phyloP scores from a whole-genome alignment of 2,113 vertebrate species.

The Rafetus swinhoei region DNA sequence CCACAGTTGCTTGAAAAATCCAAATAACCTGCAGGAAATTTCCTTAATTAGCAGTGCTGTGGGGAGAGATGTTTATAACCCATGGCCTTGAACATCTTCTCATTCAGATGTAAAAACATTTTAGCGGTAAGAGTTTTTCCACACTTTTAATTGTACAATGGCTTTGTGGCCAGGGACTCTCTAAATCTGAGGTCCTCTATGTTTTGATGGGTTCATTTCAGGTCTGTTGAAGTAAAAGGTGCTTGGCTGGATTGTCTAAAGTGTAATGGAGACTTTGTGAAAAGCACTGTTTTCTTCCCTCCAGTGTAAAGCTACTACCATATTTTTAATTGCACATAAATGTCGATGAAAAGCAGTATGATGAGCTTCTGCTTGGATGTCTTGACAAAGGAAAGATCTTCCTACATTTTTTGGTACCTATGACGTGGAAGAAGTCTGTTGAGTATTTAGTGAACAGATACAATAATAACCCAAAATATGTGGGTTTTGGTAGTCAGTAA shows the following conservation, averaged over 20 bases:
- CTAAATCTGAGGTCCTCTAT: not conserved
- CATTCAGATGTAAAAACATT: not conserved
- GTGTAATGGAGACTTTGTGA: not conserved
- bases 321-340: not conserved
- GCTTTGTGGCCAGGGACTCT: not conserved
- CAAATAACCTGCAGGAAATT: slow-evolving; percentile 24
- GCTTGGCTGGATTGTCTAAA: not conserved
- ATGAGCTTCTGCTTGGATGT: not conserved
- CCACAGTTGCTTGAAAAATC: not conserved
- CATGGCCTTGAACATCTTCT: not conserved
- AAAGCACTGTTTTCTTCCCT: not conserved
- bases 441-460: slow-evolving; percentile 34
- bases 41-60: not conserved
- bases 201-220: not conserved
- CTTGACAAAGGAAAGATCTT: not conserved
- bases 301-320: not conserved
- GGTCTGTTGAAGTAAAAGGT: not conserved
- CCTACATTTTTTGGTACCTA: not conserved
- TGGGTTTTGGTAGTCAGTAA: not conserved
- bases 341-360: not conserved
- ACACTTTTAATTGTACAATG: not conserved
- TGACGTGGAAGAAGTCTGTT: not conserved
- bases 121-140: not conserved
- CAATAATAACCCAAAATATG: not conserved
- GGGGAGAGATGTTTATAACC: not conserved